Evolutionary conservation across 1,140 invertebrate species (phyloP).

Genomic region (Grapholita molesta): DNA sequence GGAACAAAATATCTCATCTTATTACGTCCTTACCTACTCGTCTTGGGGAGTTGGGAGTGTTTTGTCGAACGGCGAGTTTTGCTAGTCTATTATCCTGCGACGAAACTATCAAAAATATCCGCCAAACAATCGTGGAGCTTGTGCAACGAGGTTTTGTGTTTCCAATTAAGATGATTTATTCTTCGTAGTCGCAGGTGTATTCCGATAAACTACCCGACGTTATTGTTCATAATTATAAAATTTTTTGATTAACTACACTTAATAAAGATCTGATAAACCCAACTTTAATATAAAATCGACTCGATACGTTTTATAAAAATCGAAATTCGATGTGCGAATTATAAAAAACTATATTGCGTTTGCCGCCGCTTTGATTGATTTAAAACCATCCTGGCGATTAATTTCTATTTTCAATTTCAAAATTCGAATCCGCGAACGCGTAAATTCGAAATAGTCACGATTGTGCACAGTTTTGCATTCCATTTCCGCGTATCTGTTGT

Average conservation of each 20-base stretch:
- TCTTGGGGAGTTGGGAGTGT: not conserved
- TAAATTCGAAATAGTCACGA: slow-evolving; percentile 12
- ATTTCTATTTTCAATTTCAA: slow-evolving; percentile 15
- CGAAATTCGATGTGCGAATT: slow-evolving; percentile 15
- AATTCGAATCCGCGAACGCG: slow-evolving; percentile 11
- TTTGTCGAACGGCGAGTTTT: slow-evolving; percentile 9
- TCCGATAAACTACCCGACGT: not conserved
- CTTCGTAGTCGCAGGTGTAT: not conserved
- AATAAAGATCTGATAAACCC: not conserved
- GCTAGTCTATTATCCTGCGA: slow-evolving; percentile 1
- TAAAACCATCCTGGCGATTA: slow-evolving; percentile 10
- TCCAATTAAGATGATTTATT: not conserved
- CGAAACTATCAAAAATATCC: not conserved
- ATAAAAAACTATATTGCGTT: no score
- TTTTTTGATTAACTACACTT: not conserved
- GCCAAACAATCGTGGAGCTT: not conserved
- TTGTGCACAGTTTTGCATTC: slow-evolving; percentile 32
- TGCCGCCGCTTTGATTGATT: not conserved
- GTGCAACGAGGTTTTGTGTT: not conserved
- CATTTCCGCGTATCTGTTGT: slow-evolving; percentile 34
- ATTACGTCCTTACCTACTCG: slow-evolving; percentile 10
- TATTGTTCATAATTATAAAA: not conserved
- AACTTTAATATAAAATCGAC: not conserved
- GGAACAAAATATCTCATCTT: slow-evolving; percentile 10
- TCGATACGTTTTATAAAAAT: slow-evolving; percentile 13